phyloP scores from a whole-genome alignment of 2,113 vertebrate species.

The Platycercus adscitus region DNA sequence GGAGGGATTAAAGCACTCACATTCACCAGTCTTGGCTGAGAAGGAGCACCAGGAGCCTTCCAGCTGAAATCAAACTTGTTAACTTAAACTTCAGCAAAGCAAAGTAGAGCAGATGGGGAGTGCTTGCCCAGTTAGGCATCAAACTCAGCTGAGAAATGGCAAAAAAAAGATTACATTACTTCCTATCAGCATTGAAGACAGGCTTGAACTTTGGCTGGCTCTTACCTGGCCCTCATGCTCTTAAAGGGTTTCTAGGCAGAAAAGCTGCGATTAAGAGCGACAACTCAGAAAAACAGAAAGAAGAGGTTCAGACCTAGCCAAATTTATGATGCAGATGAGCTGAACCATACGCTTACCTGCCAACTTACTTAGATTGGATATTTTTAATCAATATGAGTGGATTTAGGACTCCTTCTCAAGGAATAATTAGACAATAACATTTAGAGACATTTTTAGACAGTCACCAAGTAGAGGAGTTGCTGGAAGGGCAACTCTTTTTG shows the following conservation, averaged over 20 bases:
- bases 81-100: constrained; percentile 64
- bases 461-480: background rate
- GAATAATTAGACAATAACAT: background rate
- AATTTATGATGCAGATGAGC: background rate
- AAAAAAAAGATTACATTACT: constrained; percentile 43
- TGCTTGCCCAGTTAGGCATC: constrained; percentile 32
- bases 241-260: constrained; percentile 27
- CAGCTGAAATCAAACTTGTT: constrained; percentile 58
- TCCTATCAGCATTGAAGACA: constrained; percentile 6
- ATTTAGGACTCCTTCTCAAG: background rate
- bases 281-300: constrained; percentile 11
- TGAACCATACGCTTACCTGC: background rate
- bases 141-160: constrained; percentile 51
- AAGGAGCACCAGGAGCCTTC: constrained; percentile 58
- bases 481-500: background rate
- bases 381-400: background rate
- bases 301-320: background rate
- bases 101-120: constrained; percentile 46
- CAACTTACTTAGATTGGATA: background rate
- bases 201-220: constrained; percentile 2
- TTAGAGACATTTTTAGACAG: background rate
- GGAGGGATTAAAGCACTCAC: constrained; percentile 50
- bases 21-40: constrained; percentile 32
- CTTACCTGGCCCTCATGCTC: background rate
- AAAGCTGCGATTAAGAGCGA: background rate